phyloP scores from a whole-genome alignment of 2,797 vertebrate genomes.

The Avahi laniger region DNA sequence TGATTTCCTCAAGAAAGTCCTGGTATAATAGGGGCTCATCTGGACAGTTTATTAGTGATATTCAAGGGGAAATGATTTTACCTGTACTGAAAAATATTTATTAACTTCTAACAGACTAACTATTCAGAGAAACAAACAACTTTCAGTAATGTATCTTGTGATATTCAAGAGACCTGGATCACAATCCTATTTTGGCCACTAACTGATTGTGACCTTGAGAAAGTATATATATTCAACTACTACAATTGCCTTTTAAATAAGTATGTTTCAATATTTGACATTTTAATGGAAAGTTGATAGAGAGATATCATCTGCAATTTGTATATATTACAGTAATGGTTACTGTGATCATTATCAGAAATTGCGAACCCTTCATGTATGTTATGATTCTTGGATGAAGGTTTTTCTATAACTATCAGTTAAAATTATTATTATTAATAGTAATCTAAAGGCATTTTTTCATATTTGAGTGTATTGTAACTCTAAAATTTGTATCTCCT shows the following conservation, averaged over 20 bases:
- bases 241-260: slow-evolving; percentile 15
- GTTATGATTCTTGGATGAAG: not conserved
- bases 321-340: not conserved
- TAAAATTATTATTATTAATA: not conserved
- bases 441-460: not conserved
- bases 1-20: not conserved
- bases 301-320: not conserved
- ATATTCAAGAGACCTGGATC: not conserved
- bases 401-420: not conserved
- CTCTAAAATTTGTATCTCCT: not conserved
- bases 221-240: not conserved
- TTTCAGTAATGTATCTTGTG: not conserved
- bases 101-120: not conserved
- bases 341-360: not conserved
- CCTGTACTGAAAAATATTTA: not conserved
- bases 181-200: not conserved
- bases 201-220: not conserved
- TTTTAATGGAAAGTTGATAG: not conserved
- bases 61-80: not conserved
- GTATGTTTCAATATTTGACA: not conserved
- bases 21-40: not conserved
- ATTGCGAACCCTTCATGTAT: not conserved
- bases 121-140: not conserved
- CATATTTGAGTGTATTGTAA: not conserved
- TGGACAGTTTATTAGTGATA: not conserved